Evolutionary conservation across 1,140 invertebrate genomes (phyloP), one percentile per base, ranked within the genome.

Genomic region (Diachasma alloeum): DNA sequence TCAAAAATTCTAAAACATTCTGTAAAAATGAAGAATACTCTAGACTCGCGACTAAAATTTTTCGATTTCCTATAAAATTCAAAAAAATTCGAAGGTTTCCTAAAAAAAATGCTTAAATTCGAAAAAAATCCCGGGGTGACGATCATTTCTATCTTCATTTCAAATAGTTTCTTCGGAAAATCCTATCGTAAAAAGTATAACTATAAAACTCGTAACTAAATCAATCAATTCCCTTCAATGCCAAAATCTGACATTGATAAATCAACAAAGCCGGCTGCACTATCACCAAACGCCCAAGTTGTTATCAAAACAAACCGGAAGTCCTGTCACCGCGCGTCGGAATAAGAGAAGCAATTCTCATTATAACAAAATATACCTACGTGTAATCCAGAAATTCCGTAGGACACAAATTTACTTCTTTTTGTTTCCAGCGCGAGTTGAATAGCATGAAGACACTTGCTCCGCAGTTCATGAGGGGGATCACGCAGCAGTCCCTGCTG

Each of bases 381-480:
- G 89, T 96, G 95, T 83, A 97, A 93, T 77, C 96, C 97, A 85
- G 93, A 93, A 17, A 97, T 89, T 39, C 95, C 95, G 86, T 94
- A 93, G 26, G 93, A 91, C 59, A 96, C 93, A 75, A 97, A 93
- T 89, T 96, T 96, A 82, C 93, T 95, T 80, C 94, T 92, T 87
- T 95, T 96, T 59, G 94, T 96, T 88, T 97, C 96, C 70, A 98
- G 87, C n/a, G 96, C 94, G 81, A 95, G 89, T 88, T 96, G 95
- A 81, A 97, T 90, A 9, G 95, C 94, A 77, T 93, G 90, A 81
- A 97, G 93, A 89, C 95, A 97, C 81, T 94, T 94, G 73, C 94
- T 93, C 84, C 96, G 92, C 74, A 97, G 84, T 88, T 97, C 95
- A 91, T 96, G 93, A 36, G 95, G 94, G 17, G 96, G 94, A 86